Base-by-base conservation (phyloP, 2,113 vertebrate species). In the Sapayoa aenigma region DNA sequence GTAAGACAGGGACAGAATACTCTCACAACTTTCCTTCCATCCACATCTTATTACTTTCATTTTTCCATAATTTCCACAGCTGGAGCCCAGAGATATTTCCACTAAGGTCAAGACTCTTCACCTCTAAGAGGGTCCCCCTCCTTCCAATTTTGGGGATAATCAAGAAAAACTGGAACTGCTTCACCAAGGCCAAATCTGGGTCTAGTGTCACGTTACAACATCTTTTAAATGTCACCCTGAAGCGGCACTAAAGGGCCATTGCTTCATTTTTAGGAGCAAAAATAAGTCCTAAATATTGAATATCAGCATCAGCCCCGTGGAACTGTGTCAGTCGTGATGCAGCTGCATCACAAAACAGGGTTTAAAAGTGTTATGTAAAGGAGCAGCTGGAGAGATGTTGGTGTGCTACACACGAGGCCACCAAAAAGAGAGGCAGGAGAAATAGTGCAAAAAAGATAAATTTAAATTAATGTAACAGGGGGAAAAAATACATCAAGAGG, bases 31-130 rank as follows among this genome's bases (percentile, higher is more conserved):
- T 15, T 15, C 4, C 46, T 58, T 12, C 65, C 69, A 18, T 1
- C 12, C 6, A 1, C 1, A 4, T 4, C 39, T n/a, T 2, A 1
- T 2, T 14, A 8, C 13, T 55, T 25, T 0, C 10, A 3, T 30
- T 79, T 42, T 33, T 9, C 81, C 33, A 23, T 0, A 24, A 62
- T 63, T 66, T 72, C 55, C 53, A 31, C 6, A 15, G 30, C 22
- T 1, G 23, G 4, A 44, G 11, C 11, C 24, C 1, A 2, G 13
- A 73, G 33, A n/a, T n/a, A 28, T 18, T 0, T 4, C 15, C 37
- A 7, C 16, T 0, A 24, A 5, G 33, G 10, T 22, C 56, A 63
- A n/a, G 28, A 24, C n/a, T 17, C 69, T 24, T 39, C 35, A 6
- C 39, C 75, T 42, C 62, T 6, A 25, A 30, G 33, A 74, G 13